Evolutionary conservation across 2,888 invertebrate genomes (phyloP).

Genomic region (Copidosoma aretas): DNA sequence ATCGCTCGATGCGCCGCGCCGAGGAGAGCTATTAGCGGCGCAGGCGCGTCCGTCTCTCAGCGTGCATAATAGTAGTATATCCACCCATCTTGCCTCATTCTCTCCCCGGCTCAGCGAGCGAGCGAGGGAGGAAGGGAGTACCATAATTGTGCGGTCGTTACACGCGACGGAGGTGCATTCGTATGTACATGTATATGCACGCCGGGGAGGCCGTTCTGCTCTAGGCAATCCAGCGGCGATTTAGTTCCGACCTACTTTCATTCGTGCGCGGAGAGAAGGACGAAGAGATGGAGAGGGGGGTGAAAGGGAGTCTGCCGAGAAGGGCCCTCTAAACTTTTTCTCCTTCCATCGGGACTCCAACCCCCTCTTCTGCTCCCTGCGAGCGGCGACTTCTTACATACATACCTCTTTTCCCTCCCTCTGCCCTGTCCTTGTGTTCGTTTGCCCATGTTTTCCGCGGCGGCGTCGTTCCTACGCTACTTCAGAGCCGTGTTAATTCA

Average conservation of each 20-base stretch:
- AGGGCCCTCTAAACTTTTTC: slow-evolving; percentile 8
- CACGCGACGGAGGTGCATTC: slow-evolving; percentile 21
- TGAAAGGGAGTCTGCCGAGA: background rate
- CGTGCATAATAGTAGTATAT: no score
- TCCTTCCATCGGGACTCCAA: background rate
- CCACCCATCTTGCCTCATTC: slow-evolving; percentile 34
- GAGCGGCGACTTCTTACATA: background rate
- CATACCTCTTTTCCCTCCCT: background rate
- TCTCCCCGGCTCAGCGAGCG: background rate
- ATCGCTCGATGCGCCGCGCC: slow-evolving; percentile 38
- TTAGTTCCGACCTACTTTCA: slow-evolving; percentile 37
- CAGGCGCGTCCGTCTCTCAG: background rate
- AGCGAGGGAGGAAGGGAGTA: slow-evolving; percentile 4
- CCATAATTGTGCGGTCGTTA: slow-evolving; percentile 38
- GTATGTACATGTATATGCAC: background rate
- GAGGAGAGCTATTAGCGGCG: background rate
- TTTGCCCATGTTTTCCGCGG: background rate
- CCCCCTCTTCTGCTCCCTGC: background rate
- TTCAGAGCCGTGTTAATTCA: no score
- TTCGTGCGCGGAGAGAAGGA: slow-evolving; percentile 11
- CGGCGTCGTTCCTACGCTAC: no score
- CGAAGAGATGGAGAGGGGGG: slow-evolving; percentile 7
- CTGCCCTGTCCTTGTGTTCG: background rate
- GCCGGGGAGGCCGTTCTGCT: background rate
- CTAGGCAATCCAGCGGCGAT: slow-evolving; percentile 29